phyloP scores from a whole-genome alignment of 2,888 invertebrate genomes.

The Chalcosyrphus nemorum region DNA sequence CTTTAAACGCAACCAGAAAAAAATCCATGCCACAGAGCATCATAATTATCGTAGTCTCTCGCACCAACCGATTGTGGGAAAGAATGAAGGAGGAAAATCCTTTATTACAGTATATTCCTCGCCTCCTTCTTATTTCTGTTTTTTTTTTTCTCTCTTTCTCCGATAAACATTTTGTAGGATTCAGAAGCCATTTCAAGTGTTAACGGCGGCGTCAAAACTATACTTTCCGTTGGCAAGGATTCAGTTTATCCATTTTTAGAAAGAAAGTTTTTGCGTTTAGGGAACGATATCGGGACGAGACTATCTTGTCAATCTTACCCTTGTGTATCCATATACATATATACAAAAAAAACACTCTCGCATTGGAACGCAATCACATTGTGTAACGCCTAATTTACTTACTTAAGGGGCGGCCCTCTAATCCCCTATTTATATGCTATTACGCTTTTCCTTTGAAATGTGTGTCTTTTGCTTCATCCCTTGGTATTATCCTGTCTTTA shows the following conservation, averaged over 20 bases:
- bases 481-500: conserved; percentile 23
- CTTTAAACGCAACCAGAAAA: conserved; percentile 31
- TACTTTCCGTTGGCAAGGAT: conserved; percentile 21
- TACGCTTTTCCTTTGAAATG: conserved; percentile 58
- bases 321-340: not conserved
- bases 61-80: not conserved
- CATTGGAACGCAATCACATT: conserved; percentile 55
- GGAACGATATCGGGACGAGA: not conserved
- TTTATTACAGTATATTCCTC: conserved; percentile 28
- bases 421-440: conserved; percentile 66
- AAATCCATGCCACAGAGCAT: conserved; percentile 25
- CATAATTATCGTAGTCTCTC: conserved; percentile 51
- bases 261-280: not conserved
- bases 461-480: conserved; percentile 39
- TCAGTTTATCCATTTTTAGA: conserved; percentile 41
- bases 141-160: no score
- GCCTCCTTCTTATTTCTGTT: no score
- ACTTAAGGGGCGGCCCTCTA: conserved; percentile 55
- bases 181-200: conserved; percentile 45
- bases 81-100: conserved; percentile 17
- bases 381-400: conserved; percentile 70
- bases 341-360: not conserved
- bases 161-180: not conserved
- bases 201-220: conserved; percentile 47
- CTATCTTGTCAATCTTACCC: not conserved